phyloP scores from a whole-genome alignment of 2,888 invertebrate genomes.

The Drepanosiphum platanoidis region DNA sequence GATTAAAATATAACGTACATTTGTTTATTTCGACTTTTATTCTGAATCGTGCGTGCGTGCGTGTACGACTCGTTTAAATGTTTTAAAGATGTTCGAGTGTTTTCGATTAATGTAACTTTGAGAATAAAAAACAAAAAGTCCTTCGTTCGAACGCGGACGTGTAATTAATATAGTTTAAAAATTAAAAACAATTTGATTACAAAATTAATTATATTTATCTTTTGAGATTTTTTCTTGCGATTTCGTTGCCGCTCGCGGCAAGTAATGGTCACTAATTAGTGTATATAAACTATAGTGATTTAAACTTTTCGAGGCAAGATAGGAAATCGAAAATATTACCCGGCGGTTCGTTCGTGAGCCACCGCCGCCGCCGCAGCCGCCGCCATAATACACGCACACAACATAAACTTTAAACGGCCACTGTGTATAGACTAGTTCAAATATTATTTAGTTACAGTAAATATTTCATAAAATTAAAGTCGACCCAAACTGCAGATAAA shows the following conservation, averaged over 20 bases:
- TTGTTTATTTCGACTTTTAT: too few species aligned
- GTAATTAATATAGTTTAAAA: not conserved
- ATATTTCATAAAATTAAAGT: constrained; percentile 29
- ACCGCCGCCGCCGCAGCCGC: not conserved
- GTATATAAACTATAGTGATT: constrained; percentile 11
- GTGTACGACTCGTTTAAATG: not conserved
- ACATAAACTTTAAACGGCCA: not conserved
- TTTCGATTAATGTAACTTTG: constrained; percentile 4
- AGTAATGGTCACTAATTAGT: constrained; percentile 26
- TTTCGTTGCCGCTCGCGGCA: not conserved
- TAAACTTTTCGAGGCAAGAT: not conserved
- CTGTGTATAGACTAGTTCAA: not conserved
- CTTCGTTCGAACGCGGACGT: not conserved
- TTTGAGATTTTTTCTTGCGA: not conserved
- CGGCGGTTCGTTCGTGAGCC: not conserved
- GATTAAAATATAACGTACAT: too few species aligned
- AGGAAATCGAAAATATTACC: not conserved
- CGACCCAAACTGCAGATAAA: constrained; percentile 17
- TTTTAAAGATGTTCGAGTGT: not conserved
- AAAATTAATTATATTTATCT: constrained; percentile 25
- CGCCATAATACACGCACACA: not conserved
- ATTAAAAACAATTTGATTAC: constrained; percentile 18
- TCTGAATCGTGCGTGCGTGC: too few species aligned
- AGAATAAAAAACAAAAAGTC: constrained; percentile 7
- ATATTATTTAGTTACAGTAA: constrained; percentile 19